Evolutionary conservation across 2,888 invertebrate species (phyloP).

Genomic region (Orchesellides sinensis): DNA sequence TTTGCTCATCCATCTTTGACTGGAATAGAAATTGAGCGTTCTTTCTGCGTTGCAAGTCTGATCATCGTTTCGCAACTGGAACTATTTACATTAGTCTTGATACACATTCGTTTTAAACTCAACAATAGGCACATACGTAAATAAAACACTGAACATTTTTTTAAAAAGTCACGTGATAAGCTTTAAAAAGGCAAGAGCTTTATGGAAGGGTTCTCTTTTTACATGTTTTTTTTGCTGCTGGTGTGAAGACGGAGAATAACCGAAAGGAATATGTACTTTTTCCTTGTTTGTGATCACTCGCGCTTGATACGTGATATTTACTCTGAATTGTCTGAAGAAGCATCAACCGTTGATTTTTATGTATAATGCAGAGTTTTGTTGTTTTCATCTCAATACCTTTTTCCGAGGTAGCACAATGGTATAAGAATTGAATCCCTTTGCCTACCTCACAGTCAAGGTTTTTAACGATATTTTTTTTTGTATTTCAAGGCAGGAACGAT

Average conservation of each 20-base stretch:
- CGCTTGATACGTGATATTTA: constrained; percentile 17
- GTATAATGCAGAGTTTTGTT: background rate
- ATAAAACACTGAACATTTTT: background rate
- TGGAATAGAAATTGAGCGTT: no score
- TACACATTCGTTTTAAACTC: no score
- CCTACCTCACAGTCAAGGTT: background rate
- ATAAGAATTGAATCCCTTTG: background rate
- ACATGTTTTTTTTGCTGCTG: background rate
- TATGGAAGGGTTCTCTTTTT: background rate
- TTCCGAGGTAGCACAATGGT: no score
- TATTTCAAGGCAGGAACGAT: no score
- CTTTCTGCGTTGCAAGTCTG: background rate
- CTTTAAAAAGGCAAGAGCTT: background rate
- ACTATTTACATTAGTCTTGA: no score
- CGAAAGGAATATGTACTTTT: background rate
- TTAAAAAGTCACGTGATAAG: background rate
- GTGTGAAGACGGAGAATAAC: constrained; percentile 11
- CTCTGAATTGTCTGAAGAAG: background rate
- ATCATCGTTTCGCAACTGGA: background rate
- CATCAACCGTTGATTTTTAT: constrained; percentile 24
- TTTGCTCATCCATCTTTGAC: no score
- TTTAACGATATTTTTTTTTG: background rate
- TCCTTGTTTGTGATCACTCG: constrained; percentile 15
- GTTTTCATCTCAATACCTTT: constrained; percentile 8
- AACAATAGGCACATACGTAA: background rate